phyloP scores from a whole-genome alignment of 2,113 vertebrate genomes.

The Struthio camelus region DNA sequence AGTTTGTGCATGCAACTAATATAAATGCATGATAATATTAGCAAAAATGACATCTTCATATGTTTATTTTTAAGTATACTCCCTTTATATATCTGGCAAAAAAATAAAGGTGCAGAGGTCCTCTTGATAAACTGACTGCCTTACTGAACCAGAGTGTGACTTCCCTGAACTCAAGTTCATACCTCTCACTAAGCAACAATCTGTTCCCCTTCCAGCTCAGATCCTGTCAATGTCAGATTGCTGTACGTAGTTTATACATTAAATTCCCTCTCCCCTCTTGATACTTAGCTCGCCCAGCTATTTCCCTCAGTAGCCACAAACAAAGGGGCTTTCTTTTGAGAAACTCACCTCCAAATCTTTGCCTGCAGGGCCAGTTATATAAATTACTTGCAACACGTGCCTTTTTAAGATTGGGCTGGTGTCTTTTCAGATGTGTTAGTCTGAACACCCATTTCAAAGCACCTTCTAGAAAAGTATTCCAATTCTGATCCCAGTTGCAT shows the following conservation, averaged over 20 bases:
- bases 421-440: neutral
- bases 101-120: neutral
- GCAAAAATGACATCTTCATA: neutral
- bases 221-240: neutral
- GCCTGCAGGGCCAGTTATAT: neutral
- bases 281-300: neutral
- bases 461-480: neutral
- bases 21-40: constrained; percentile 21
- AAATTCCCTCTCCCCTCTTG: neutral
- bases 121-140: neutral
- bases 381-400: neutral
- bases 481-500: neutral
- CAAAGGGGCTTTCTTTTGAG: neutral
- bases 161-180: neutral
- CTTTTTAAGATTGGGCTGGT: neutral
- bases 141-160: neutral
- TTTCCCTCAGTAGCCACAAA: neutral
- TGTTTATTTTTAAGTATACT: neutral
- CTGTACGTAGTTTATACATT: neutral
- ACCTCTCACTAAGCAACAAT: neutral
- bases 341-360: neutral
- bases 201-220: neutral
- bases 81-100: neutral
- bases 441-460: neutral
- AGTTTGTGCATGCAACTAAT: constrained; percentile 47